A percentile compares a stretch with the other conserved stretches of the same genome.
These are phyloP conservation scores for Coptodon bakossiorum DNA, from an alignment of 2,113 vertebrate genomes.

Conservation along the genomic window DNA sequence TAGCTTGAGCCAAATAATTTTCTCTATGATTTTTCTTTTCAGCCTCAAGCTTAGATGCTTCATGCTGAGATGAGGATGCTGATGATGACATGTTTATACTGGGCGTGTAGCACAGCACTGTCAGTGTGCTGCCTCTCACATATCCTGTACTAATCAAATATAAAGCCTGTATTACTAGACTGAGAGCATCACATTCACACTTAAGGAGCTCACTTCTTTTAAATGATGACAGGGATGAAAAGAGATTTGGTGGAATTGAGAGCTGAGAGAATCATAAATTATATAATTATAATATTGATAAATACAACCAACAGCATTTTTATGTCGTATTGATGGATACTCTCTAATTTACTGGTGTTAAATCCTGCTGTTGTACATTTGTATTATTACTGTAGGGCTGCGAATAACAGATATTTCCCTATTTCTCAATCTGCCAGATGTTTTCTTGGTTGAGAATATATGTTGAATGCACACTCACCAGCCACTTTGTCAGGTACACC, in stretches of 20 bases:
- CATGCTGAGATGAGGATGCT: constrained; percentile 5
- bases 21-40: background rate
- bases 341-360: background rate
- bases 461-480: background rate
- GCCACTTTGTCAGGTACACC: background rate
- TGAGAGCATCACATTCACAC: background rate
- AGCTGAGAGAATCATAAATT: background rate
- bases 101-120: background rate
- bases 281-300: background rate
- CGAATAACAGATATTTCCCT: background rate
- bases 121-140: background rate
- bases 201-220: background rate
- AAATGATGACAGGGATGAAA: background rate
- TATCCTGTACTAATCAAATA: background rate
- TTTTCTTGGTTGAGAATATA: background rate
- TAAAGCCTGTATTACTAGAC: background rate
- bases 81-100: constrained; percentile 12
- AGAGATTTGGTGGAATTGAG: background rate
- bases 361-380: background rate
- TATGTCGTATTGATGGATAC: background rate
- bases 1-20: background rate
- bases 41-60: background rate
- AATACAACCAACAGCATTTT: background rate
- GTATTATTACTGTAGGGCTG: background rate
- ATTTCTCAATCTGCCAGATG: background rate